These are phyloP conservation scores for Psittacus erithacus DNA, from an alignment of 2,113 vertebrate species.

Conservation along the genomic window DNA sequence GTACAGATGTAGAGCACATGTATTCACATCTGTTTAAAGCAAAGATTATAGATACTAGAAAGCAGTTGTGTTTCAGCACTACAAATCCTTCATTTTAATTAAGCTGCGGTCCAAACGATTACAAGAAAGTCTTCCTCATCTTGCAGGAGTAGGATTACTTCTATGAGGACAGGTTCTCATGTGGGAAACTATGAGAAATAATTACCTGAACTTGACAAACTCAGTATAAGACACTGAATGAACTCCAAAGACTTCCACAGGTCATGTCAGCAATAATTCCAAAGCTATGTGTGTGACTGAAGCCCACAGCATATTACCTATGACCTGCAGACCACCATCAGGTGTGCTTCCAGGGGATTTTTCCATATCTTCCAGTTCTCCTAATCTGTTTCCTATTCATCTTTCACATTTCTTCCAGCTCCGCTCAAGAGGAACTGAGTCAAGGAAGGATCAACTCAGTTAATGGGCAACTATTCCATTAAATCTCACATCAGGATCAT, in stretches of 20 bases:
- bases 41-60: conserved; percentile 55
- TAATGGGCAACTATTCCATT: neutral
- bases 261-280: neutral
- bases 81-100: conserved; percentile 49
- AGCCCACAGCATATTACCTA: neutral
- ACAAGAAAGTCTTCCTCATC: conserved; percentile 31
- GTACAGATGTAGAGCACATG: conserved; percentile 76
- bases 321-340: neutral
- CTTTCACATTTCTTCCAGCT: neutral
- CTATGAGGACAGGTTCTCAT: neutral
- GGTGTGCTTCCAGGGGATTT: rapidly evolving
- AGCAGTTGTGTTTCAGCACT: conserved; percentile 66
- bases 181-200: neutral
- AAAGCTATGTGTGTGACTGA: neutral
- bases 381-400: neutral
- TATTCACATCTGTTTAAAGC: conserved; percentile 61
- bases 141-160: neutral
- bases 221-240: neutral
- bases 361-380: neutral
- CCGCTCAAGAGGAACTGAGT: neutral
- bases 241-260: neutral
- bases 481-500: neutral
- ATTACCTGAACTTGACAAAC: neutral
- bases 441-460: neutral
- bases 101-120: conserved; percentile 32